Base-by-base conservation (phyloP, 2,113 vertebrate species). In the Pandion haliaetus region DNA sequence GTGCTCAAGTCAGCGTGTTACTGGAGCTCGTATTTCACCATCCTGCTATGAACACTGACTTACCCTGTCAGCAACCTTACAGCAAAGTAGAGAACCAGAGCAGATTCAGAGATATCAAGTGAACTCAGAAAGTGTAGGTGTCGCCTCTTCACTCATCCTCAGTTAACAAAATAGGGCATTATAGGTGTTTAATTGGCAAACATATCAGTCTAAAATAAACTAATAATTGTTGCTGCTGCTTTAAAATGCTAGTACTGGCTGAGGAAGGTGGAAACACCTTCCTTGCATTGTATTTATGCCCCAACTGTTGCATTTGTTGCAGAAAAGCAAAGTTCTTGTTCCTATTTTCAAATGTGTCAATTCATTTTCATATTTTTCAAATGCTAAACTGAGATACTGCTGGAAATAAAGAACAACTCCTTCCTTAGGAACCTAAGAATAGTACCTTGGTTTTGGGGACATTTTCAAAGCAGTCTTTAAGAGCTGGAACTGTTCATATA, bases 171-270 rank as follows among this genome's bases (percentile, higher is more conserved):
- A 55, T 8, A 57, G 90, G 94, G 73, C 67, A 18, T 28, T 6
- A 73, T 12, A 90, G 72, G 95, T 95, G 95, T 96, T 97, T 88
- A 81, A 97, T 93, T 98, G 97, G 97, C 97, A 97, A 98, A 97
- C 94, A 96, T 95, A 97, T 26, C 97, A 97, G 96, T 91, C 91
- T 88, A 87, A 83, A 85, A 70, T 36, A 71, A 79, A 52, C 81
- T 72, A 47, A 14, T 14, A 42, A 69, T 47, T 38, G 36, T 9
- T 59, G 54, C 57, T 88, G 50, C 49, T 85, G 61, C 77, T 90
- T 63, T 45, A 12, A 80, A 94, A 77, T 10, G 19, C 86, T 54
- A 17, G 14, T 10, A n/a, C 29, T 85, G 80, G 52, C 67, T 72
- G 82, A 65, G 23, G 57, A 58, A 77, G 57, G 38, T 62, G 72